phyloP scores from a whole-genome alignment of 2,797 vertebrate species.

The Anas capensis region DNA sequence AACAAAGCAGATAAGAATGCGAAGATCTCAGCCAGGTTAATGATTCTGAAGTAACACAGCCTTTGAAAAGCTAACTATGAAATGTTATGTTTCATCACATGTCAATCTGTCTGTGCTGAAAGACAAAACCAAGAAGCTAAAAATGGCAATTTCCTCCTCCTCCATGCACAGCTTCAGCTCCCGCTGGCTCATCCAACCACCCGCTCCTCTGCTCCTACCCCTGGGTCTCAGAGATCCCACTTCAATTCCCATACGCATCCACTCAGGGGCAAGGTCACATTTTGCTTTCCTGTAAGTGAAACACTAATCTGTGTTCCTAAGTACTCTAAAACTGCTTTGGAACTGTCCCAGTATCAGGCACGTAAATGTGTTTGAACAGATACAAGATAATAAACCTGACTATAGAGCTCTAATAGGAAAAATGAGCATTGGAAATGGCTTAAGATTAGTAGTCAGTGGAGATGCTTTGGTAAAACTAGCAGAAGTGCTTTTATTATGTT shows the following conservation, averaged over 20 bases:
- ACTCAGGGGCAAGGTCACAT: fast-evolving
- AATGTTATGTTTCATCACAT: background rate
- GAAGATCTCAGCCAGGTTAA: constrained; percentile 52
- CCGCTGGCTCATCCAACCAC: background rate
- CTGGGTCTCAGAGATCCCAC: background rate
- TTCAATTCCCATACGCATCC: background rate
- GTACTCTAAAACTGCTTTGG: background rate
- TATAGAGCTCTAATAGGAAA: background rate
- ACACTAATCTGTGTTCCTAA: background rate
- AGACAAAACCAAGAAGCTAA: background rate
- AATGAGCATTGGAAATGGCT: constrained; percentile 1
- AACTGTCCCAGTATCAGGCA: background rate
- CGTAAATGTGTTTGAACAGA: background rate
- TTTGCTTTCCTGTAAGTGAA: background rate
- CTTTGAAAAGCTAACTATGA: constrained; percentile 27
- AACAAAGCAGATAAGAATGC: constrained; percentile 57
- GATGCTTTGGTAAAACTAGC: background rate
- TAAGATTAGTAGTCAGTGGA: constrained; percentile 18
- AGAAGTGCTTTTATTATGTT: background rate
- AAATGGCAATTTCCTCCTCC: constrained; percentile 19
- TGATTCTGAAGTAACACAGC: constrained; percentile 20
- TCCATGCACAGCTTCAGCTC: background rate
- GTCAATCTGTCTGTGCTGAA: background rate
- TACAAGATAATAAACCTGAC: background rate
- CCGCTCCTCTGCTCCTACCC: background rate